These are phyloP conservation scores for Lydus trimaculatus DNA, from an alignment of 2,888 invertebrate genomes.

Conservation along the genomic window DNA sequence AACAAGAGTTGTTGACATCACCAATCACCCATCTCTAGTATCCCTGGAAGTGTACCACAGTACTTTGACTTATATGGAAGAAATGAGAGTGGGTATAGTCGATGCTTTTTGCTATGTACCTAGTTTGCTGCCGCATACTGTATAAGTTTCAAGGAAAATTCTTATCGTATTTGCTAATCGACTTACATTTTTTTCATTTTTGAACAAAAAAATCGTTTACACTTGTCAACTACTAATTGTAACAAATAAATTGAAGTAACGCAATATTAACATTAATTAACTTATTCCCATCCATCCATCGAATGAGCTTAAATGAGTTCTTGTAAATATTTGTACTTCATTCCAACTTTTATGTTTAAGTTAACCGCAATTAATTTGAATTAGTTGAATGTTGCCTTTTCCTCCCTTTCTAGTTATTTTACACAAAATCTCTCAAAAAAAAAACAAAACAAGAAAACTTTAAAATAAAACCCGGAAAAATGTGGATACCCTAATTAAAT, in stretches of 20 bases:
- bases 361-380: constrained; percentile 13
- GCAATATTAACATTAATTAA: constrained; percentile 30
- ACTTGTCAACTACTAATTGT: not conserved
- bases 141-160: too few relatives aligned
- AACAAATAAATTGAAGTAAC: constrained; percentile 13
- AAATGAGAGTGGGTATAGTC: too few relatives aligned
- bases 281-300: constrained; percentile 21
- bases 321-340: constrained; percentile 30
- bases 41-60: too few relatives aligned
- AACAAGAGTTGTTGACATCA: too few relatives aligned
- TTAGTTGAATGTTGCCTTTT: constrained; percentile 1
- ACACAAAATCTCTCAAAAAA: not conserved
- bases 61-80: too few relatives aligned
- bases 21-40: too few relatives aligned
- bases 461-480: not conserved
- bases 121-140: too few relatives aligned
- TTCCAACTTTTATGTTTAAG: constrained; percentile 24
- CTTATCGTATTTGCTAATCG: not conserved
- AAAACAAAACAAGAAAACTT: too few relatives aligned
- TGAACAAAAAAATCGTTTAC: not conserved
- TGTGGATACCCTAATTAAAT: not conserved
- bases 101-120: too few relatives aligned
- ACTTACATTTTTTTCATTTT: not conserved
- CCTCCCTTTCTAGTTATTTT: not conserved
- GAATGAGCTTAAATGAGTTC: constrained; percentile 13